Base-by-base conservation (phyloP, 1,140 invertebrate genomes). In the Drosophila ironensis region DNA sequence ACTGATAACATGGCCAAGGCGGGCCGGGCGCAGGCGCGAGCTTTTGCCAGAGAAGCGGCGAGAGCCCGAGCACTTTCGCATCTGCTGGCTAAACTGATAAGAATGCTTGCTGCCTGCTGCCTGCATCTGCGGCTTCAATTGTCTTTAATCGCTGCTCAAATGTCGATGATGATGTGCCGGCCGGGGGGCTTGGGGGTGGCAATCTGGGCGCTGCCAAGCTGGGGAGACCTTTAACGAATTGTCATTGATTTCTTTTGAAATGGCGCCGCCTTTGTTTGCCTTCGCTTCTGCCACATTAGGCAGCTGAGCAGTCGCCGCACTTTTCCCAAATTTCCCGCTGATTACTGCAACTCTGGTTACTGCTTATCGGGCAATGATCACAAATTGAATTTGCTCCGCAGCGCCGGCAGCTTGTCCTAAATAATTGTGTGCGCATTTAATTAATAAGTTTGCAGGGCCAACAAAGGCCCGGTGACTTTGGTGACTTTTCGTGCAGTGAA, bases 191-290 rank as follows among this genome's bases (percentile, higher is more conserved):
- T n/a, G 8, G 28, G 14, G 24, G 5, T 12, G 22, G 24, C n/a
- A 28, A 20, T 28, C 14, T 14, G 2, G 27, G 11, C 11, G 35
- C 12, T 33, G 33, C 14, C 33, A 16, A 38, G n/a, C 37, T 50
- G 60, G 63, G 51, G 67, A n/a, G 33, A 41, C 54, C 70, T 81
- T 81, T 75, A 81, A 72, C 76, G 68, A 80, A 86, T 86, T 86
- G 71, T 86, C 80, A 86, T 86, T 75, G 80, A 86, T 86, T 86
- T 80, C 71, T 63, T 69, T 86, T 86, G 71, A 64, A 74, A 61
- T 68, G 42, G 16, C 16, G 14, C 8, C 28, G 52, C 74, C 30
- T 80, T 80, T 86, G 78, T 80, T 72, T 68, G 41, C 59, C 35
- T 45, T 77, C 48, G 42, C 50, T 63, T 64, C 53, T 72, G 61